Conservation (phyloP, 2,888 invertebrate genomes). For the Celastrina argiolus region DNA sequence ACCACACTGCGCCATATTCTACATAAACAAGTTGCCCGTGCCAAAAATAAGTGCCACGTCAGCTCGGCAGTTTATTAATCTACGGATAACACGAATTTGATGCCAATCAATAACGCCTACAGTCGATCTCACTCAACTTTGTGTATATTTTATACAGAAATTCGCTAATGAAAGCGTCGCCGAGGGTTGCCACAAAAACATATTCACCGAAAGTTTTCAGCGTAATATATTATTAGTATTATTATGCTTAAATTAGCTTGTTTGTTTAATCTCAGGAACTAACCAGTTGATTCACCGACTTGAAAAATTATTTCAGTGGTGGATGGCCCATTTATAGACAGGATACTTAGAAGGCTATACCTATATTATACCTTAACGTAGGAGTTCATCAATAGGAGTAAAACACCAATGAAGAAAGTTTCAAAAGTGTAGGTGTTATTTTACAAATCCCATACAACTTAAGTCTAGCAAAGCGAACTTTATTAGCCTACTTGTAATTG, state of each 20-base stretch:
- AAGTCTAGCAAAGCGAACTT: too few relatives aligned
- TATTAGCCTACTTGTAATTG: neutral
- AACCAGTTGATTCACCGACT: too few relatives aligned
- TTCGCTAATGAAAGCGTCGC: neutral
- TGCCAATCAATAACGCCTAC: neutral
- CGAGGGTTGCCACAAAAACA: neutral
- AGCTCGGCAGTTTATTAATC: neutral
- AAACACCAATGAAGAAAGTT: too few relatives aligned
- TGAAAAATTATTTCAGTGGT: too few relatives aligned
- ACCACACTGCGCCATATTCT: neutral
- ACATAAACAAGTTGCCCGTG: neutral
- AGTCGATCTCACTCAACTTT: neutral
- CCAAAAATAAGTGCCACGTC: neutral
- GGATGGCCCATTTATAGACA: too few relatives aligned
- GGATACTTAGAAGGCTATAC: too few relatives aligned
- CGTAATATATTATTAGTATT: neutral
- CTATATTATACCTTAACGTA: too few relatives aligned
- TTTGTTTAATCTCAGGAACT: too few relatives aligned
- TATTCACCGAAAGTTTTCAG: neutral
- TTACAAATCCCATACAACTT: too few relatives aligned
- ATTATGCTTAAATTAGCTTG: too few relatives aligned
- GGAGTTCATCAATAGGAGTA: too few relatives aligned
- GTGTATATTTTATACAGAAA: slow-evolving; percentile 3
- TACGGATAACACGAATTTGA: slow-evolving; percentile 2
- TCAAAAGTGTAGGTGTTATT: too few relatives aligned